These are phyloP conservation scores for Glandiceps talaboti DNA, from an alignment of 53 echinoderm and acorn worm genomes.

Conservation along the genomic window DNA sequence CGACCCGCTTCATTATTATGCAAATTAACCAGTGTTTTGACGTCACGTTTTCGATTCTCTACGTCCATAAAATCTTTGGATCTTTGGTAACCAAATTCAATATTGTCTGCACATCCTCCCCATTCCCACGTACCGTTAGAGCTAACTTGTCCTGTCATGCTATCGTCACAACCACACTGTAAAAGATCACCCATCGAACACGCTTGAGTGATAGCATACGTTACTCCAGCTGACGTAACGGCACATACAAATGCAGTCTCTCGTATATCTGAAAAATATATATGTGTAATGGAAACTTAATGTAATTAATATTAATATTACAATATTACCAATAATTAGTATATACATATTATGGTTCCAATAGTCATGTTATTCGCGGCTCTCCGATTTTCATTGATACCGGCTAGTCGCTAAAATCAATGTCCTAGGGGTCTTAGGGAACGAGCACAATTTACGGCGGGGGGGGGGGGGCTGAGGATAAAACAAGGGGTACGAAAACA, in stretches of 20 bases:
- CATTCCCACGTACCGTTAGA: conserved; percentile 71
- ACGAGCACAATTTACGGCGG: too few species aligned
- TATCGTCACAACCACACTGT: conserved; percentile 80
- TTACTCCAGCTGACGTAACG: conserved; percentile 78
- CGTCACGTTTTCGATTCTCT: conserved; percentile 49
- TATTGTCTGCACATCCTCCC: conserved; percentile 94
- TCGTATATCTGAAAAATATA: conserved; percentile 81
- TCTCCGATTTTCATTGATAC: too few species aligned
- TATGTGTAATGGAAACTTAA: too few species aligned
- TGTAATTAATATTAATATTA: too few species aligned
- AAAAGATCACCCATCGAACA: conserved; percentile 75
- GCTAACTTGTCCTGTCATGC: not conserved
- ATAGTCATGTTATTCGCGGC: too few species aligned
- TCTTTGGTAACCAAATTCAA: conserved; percentile 72
- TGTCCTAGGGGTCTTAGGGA: too few species aligned
- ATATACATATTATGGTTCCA: too few species aligned
- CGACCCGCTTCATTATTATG: conserved; percentile 96
- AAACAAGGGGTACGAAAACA: too few species aligned
- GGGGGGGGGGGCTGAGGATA: too few species aligned
- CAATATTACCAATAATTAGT: too few species aligned
- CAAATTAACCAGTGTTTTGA: conserved; percentile 67
- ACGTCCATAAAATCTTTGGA: conserved; percentile 92
- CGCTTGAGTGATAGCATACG: conserved; percentile 71
- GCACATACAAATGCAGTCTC: conserved; percentile 88
- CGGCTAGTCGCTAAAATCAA: too few species aligned